Base-by-base conservation (phyloP, 2,797 vertebrate species). In the Poeciliopsis paucimaculata region DNA sequence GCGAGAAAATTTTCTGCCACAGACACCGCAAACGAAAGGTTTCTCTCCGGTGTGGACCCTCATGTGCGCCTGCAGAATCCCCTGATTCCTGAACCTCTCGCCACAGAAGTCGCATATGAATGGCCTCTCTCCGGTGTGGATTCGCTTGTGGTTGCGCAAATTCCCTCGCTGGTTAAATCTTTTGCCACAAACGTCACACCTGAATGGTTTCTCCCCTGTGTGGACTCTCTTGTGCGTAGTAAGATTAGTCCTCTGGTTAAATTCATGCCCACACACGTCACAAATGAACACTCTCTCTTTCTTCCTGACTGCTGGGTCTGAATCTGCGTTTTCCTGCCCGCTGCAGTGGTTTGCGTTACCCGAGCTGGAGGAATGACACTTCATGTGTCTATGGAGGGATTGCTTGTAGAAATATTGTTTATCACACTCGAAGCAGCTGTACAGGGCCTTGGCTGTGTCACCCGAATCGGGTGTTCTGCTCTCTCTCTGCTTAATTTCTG, bases 11-110 rank as follows among this genome's bases (percentile, higher is more conserved):
- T 64, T 73, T 49, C 81, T 76, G 4, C 57, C 26, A 5, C 83
- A 78, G 26, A 85, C 45, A 0, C 23, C 39, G 12, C 80, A 85
- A 18, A 73, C 23, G 0, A 79, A 81, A 1, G 80, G 68, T 34
- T 77, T 79, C 28, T 84, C 76, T 10, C 76, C 79, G 4, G 82
- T 83, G 70, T 83, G 82, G n/a, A 83, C 74, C 3, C 77, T 80
- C 2, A 60, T 43, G 75, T 84, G 82, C 0, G 72, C 79, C 53
- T 77, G 72, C 36, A 80, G 78, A 31, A 73, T 84, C 10, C 79
- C 75, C 16, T 84, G 82, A 28, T 79, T 72, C 16, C 78, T 43
- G 39, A 84, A 84, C 18, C 75, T 71, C 23, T 81, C 72, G 0
- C 78, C 76, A 34, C 82, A 84, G 43, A 72, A 66, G 23, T 75